These are phyloP conservation scores for Colletes collaris DNA, from an alignment of 2,888 invertebrate genomes.

Conservation along the genomic window DNA sequence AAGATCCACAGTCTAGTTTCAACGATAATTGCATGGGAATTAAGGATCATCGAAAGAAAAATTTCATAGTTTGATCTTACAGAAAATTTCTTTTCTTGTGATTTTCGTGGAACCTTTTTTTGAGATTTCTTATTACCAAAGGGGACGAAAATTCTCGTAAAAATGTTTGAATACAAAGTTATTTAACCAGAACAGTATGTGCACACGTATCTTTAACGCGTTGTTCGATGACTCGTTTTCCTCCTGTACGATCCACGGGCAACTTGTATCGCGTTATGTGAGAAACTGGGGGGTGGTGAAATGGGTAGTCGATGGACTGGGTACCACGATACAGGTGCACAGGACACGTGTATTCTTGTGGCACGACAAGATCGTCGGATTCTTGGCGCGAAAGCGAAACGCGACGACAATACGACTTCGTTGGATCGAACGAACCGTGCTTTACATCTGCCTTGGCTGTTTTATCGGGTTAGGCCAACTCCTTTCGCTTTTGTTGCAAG, in stretches of 20 bases:
- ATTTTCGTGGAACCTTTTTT: no score
- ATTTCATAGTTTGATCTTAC: no score
- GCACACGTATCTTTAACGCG: background rate
- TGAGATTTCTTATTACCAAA: no score
- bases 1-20: no score
- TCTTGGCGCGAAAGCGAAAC: conserved; percentile 62
- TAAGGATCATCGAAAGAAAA: no score
- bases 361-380: conserved; percentile 54
- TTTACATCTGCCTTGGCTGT: conserved; percentile 17
- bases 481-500: conserved; percentile 1
- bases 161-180: no score
- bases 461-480: conserved; percentile 9
- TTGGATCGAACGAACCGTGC: conserved; percentile 36
- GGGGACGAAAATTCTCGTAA: no score
- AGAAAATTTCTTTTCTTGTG: no score
- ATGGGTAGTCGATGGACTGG: conserved; percentile 30
- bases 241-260: background rate
- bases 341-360: conserved; percentile 37
- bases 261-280: conserved; percentile 34
- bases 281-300: conserved; percentile 11
- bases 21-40: no score
- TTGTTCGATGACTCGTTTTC: conserved; percentile 10
- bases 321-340: conserved; percentile 44
- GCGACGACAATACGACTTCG: conserved; percentile 41
- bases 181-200: no score